phyloP scores from a whole-genome alignment of 2,797 vertebrate genomes.

The Kryptopterus vitreolus region DNA sequence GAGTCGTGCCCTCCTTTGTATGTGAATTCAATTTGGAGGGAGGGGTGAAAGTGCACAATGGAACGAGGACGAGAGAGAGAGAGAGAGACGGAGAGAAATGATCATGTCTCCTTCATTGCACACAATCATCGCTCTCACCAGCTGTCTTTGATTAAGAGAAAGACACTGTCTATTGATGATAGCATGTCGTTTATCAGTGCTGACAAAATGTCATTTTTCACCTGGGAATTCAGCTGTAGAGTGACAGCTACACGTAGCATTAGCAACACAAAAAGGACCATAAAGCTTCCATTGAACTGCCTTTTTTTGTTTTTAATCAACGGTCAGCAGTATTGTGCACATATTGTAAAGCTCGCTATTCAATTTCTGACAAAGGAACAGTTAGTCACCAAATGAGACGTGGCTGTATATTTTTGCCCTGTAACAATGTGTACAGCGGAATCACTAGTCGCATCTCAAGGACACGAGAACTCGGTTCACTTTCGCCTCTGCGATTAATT shows the following conservation, averaged over 20 bases:
- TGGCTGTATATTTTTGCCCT: not conserved
- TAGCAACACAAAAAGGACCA: constrained; percentile 35
- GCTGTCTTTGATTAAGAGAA: constrained; percentile 47
- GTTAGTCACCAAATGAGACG: not conserved
- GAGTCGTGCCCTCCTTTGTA: constrained; percentile 64
- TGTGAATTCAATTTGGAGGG: constrained; percentile 67
- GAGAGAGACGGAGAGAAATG: constrained; percentile 36
- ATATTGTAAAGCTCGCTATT: not conserved
- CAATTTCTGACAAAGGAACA: constrained; percentile 16
- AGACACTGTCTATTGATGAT: constrained; percentile 47
- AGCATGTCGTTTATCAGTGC: constrained; percentile 44
- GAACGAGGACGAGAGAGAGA: constrained; percentile 25
- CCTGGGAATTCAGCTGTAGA: constrained; percentile 35
- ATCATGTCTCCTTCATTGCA: constrained; percentile 53
- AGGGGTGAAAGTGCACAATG: constrained; percentile 51
- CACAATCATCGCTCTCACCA: constrained; percentile 64
- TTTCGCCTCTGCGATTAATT: not conserved
- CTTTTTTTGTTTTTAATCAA: not conserved
- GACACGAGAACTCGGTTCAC: not conserved
- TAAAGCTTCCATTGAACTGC: constrained; percentile 24
- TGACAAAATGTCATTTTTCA: constrained; percentile 44
- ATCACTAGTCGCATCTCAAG: not conserved
- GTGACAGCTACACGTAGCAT: constrained; percentile 21
- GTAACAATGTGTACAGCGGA: not conserved
- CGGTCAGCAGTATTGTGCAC: not conserved